Percentiles rank a stretch among this genome's conserved stretches.
phyloP scores from a whole-genome alignment of 1,140 invertebrate species.

The Varroa destructor region DNA sequence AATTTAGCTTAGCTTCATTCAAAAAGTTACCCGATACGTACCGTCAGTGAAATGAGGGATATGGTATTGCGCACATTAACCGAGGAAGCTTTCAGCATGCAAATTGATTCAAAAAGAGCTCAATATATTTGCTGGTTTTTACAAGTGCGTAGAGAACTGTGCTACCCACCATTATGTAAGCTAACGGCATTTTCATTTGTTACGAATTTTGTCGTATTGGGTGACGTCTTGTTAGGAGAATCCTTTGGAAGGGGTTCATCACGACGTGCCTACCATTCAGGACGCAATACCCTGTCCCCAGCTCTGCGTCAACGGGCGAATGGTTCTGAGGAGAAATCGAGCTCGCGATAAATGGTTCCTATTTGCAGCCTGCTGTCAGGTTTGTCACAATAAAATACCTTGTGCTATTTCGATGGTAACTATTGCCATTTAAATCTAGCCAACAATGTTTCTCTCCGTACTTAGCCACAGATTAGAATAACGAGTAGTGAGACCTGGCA shows the following conservation, averaged over 20 bases:
- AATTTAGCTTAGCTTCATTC: too few relatives aligned
- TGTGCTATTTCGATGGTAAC: too few relatives aligned
- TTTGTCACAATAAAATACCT: background rate
- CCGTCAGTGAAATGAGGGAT: too few relatives aligned
- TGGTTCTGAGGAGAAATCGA: slow-evolving; percentile 4
- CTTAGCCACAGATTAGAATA: too few relatives aligned
- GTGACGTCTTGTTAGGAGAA: background rate
- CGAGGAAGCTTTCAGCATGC: background rate
- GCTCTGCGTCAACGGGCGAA: slow-evolving; percentile 10
- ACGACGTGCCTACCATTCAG: slow-evolving; percentile 11
- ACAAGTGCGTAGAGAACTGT: background rate
- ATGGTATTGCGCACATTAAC: too few relatives aligned
- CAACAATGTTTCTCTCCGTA: too few relatives aligned
- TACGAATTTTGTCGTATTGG: background rate
- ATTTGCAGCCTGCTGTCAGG: background rate
- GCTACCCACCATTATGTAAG: background rate
- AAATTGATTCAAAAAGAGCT: background rate
- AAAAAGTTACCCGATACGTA: too few relatives aligned
- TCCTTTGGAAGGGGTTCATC: too few relatives aligned
- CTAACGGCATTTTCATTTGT: background rate
- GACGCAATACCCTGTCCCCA: slow-evolving; percentile 21
- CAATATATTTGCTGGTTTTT: background rate
- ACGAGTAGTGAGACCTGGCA: too few relatives aligned
- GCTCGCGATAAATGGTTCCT: slow-evolving; percentile 21
- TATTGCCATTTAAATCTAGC: too few relatives aligned